Percentiles rank a stretch among this genome's conserved stretches.
Conservation (phyloP, 2,113 vertebrate genomes). For the Mirounga angustirostris region DNA sequence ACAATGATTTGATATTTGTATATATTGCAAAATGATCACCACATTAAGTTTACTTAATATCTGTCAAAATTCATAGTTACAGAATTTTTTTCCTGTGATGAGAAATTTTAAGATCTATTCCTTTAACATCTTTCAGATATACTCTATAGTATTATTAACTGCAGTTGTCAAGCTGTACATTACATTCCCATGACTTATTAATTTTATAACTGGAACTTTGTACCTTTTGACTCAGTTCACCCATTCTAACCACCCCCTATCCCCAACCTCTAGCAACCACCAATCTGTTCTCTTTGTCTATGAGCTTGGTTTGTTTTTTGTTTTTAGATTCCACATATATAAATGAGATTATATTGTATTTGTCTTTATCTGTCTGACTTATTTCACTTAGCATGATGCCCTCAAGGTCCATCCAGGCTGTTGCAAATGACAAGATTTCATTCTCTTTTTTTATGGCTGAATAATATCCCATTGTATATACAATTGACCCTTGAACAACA, state of each 20-base stretch:
- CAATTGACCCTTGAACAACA: background rate
- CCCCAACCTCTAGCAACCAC: background rate
- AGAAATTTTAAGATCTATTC: background rate
- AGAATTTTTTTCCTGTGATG: background rate
- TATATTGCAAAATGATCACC: background rate
- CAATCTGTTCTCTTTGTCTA: background rate
- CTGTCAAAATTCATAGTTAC: background rate
- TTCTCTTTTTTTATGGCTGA: background rate
- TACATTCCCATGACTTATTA: background rate
- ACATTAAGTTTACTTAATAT: background rate
- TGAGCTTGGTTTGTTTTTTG: background rate
- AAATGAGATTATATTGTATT: background rate
- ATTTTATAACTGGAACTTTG: background rate
- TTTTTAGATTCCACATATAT: background rate
- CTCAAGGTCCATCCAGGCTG: background rate
- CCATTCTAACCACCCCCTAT: background rate
- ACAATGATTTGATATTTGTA: background rate
- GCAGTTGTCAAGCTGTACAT: background rate
- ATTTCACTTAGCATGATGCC: background rate
- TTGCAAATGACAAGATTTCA: background rate
- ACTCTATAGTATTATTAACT: background rate
- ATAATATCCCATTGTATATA: background rate
- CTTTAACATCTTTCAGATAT: background rate
- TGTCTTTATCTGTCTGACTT: background rate
- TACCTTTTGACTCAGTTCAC: background rate